Evolutionary conservation across 2,113 vertebrate species (phyloP), one percentile per base, ranked within the genome.

Genomic region (Rhinichthys klamathensis): DNA sequence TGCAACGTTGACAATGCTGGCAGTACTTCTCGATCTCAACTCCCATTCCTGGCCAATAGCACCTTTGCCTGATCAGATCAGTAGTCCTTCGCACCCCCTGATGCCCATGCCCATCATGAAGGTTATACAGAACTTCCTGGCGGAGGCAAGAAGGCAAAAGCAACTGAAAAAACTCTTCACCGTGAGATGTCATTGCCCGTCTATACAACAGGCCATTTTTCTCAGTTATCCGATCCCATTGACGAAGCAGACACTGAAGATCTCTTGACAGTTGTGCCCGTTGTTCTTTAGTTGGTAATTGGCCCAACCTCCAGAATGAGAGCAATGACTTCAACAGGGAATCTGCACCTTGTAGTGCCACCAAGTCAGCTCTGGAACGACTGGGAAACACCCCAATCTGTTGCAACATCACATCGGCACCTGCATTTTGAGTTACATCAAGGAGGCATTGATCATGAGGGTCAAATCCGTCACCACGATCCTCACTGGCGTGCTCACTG

Each of bases 1-100:
- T 74, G 15, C 21, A 46, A 44, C 32, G 21, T 23, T 60, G 58
- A 60, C 58, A 60, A 60, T 25, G 23, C 58, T 61, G 58, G 58
- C 23, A 46, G 7, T 21, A 75, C 30, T 46, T 38, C 18, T 75
- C 46, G 46, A 46, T 80, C 60, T 61, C 58, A n/a, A 61, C 58
- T 61, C 15, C 10, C 77, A 80, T 61, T 80, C 77, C 77, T 38
- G 21, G 32, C 16, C 54, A 61, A 32, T 21, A 61, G n/a, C 77
- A 25, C 41, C 4, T 58, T 79, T 58, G 54, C 16, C 54, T 58
- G 6, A 61, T 61, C 58, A 61, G 10, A 61, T 61, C 58, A 61
- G 58, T 61, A 25, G 23, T 61, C 58, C 23, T n/a, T 61, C 23
- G 7, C 23, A 61, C 23, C 23, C 58, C 58, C 58, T 61, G 58